Percentiles rank a stretch among this genome's conserved stretches.
These are phyloP conservation scores for Trachops cirrhosus DNA, from an alignment of 2,797 vertebrate genomes.

Conservation along the genomic window DNA sequence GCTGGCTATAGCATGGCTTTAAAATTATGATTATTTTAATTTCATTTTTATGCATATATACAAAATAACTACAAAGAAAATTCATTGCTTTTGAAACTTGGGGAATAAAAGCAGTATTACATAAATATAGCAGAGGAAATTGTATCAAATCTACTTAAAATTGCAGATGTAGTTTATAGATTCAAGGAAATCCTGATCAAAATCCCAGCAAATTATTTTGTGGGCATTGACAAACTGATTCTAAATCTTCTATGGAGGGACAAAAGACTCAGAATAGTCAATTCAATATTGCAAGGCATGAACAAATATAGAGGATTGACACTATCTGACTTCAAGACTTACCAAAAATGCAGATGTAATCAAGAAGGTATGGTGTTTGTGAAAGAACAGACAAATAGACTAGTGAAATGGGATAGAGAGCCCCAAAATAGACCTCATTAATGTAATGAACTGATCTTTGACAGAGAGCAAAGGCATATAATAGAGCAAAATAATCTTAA, in stretches of 20 bases:
- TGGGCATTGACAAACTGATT: no score
- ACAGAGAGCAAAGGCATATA: not conserved
- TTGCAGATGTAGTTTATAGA: not conserved
- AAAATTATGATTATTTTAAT: not conserved
- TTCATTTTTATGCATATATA: not conserved
- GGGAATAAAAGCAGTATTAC: not conserved
- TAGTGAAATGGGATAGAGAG: no score
- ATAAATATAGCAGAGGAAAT: not conserved
- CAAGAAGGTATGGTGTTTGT: not conserved
- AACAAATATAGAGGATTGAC: not conserved
- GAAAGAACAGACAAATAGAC: not conserved
- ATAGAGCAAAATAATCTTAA: not conserved
- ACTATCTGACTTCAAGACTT: not conserved
- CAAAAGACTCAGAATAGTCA: no score
- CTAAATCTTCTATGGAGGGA: no score
- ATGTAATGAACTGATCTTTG: not conserved
- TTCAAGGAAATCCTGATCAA: not conserved
- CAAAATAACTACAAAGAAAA: not conserved
- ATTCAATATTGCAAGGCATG: not conserved
- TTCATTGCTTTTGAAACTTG: not conserved
- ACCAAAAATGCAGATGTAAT: not conserved
- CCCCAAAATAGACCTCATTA: not conserved
- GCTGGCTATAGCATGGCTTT: not conserved
- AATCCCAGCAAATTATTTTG: not conserved
- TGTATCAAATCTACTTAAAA: not conserved